Evolutionary conservation across 64 coral and sea anemone species (phyloP), one percentile per base, ranked within the genome.

Genomic region (Astreopora myriophthalma): DNA sequence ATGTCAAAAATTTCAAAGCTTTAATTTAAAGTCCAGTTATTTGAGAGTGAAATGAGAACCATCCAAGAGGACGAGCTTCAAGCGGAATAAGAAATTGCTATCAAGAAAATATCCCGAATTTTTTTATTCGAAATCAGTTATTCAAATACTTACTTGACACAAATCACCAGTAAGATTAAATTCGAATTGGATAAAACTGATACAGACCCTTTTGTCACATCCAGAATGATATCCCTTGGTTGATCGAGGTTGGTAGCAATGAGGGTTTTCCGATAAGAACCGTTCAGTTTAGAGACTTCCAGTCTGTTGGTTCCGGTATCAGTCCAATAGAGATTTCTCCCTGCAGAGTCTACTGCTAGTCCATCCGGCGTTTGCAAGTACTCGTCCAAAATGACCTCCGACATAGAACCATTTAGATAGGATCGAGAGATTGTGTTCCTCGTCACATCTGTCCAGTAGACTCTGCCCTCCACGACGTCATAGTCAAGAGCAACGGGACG

Each of bases 391-490:
- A 79, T 24, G n/a, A 51, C 40, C 35, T 51, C 40, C 14, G 26
- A 23, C 22, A 39, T 29, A 27, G 49, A 49, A 31, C 40, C 49
- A 67, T 85, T 60, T 26, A 94, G 71, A 60, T 74, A 69, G 67
- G 71, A 69, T 1, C 87, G 79, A 14, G 73, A 85, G 23, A 95
- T 95, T 49, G 80, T 85, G 20, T 90, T 85, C 19, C 38, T 74
- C 44, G 76, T 32, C 26, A 71, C 34, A 67, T 95, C 88, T 26
- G 93, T 91, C 88, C 88, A 95, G 36, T 95, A 95, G 37, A 95
- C 40, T 72, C 74, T 64, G 64, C 34, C 76, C 20, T 87, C 93
- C 24, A 91, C 57, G 0, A 83, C 22, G 49, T 88, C 86, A 37
- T 52, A 88, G 86, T 55, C 86, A 23, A 88, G 44, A 6, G 86